phyloP scores from a whole-genome alignment of 2,113 vertebrate genomes.

The Epinephelus fuscoguttatus region DNA sequence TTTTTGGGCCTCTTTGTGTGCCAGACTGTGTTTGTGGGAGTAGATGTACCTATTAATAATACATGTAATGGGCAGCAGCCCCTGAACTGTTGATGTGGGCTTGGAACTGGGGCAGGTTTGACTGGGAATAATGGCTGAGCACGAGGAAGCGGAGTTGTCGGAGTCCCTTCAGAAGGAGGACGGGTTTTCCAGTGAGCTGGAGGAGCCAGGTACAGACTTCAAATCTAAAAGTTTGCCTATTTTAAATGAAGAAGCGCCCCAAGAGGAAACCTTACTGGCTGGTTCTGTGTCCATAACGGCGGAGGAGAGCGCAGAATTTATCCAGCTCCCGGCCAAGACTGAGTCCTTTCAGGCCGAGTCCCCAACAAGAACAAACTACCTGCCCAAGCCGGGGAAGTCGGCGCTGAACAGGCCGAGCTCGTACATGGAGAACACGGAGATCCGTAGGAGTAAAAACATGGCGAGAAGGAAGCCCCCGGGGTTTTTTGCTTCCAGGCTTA shows the following conservation, averaged over 20 bases:
- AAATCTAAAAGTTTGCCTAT: constrained; percentile 87
- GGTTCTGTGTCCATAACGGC: constrained; percentile 66
- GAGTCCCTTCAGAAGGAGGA: constrained; percentile 74
- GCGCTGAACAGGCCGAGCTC: constrained; percentile 74
- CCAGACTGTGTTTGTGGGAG: constrained; percentile 43
- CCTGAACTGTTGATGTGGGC: constrained; percentile 49
- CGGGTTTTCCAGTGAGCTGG: constrained; percentile 63
- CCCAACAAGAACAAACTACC: constrained; percentile 57
- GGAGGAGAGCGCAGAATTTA: constrained; percentile 70
- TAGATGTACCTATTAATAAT: constrained; percentile 61
- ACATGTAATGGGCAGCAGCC: constrained; percentile 47
- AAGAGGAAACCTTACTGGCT: constrained; percentile 67
- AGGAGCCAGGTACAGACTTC: constrained; percentile 66
- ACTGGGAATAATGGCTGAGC: constrained; percentile 75
- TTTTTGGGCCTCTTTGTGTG: constrained; percentile 21
- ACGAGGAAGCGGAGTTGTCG: constrained; percentile 72
- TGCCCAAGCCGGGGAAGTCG: constrained; percentile 75
- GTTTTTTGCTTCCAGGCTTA: constrained; percentile 73
- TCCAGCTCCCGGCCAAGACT: constrained; percentile 55
- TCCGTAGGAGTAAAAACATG: constrained; percentile 65
- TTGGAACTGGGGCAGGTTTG: constrained; percentile 1
- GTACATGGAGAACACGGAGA: constrained; percentile 70
- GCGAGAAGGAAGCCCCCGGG: constrained; percentile 62
- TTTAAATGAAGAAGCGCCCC: constrained; percentile 78
- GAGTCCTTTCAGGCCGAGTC: constrained; percentile 66